Conservation (phyloP, 2,888 invertebrate genomes). For the Punctoribates punctum region DNA sequence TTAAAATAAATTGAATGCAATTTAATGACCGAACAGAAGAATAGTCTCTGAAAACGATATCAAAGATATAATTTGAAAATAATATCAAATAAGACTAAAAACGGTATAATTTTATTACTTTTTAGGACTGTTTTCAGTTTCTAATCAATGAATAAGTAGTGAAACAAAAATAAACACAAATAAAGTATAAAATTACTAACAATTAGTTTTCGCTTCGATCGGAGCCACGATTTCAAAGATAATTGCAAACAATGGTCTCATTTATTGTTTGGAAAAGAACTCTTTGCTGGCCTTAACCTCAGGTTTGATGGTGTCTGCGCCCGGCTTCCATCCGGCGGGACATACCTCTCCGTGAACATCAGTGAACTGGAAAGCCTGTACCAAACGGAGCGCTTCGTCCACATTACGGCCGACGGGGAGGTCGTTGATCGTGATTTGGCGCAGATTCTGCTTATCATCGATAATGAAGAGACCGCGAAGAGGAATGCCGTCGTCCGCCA, state of each 20-base stretch:
- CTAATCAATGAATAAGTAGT: no score
- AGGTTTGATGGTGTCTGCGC: conserved; percentile 84
- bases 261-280: conserved; percentile 61
- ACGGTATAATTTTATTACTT: no score
- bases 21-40: no score
- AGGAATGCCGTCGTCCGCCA: conserved; percentile 85
- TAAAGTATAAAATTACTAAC: no score
- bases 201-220: background rate
- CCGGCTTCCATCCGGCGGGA: conserved; percentile 91
- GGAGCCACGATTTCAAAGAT: background rate
- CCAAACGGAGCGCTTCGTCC: conserved; percentile 85
- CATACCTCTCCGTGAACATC: conserved; percentile 56
- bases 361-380: conserved; percentile 92
- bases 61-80: no score
- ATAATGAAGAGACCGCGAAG: conserved; percentile 87
- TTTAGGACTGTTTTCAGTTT: no score
- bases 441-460: conserved; percentile 76
- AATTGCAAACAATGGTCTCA: background rate
- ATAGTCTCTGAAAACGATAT: no score
- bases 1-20: no score
- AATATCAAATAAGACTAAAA: no score
- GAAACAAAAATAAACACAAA: no score
- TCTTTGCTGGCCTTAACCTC: conserved; percentile 75
- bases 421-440: conserved; percentile 96
- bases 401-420: conserved; percentile 87